Conservation (phyloP, 2,113 vertebrate genomes). For the Struthidea cinerea region DNA sequence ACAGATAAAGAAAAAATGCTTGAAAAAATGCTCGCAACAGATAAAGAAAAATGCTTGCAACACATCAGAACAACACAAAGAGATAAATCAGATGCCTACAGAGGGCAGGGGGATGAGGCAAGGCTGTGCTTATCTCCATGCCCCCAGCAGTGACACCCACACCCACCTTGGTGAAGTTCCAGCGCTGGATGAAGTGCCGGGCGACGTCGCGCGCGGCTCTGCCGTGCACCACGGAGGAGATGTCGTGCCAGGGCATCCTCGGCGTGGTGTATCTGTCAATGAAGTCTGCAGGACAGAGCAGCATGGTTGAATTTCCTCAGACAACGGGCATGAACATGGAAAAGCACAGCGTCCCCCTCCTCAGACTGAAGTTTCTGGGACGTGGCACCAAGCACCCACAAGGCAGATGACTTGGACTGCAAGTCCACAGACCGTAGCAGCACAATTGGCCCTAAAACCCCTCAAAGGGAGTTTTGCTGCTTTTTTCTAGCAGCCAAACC, state of each 20-base stretch:
- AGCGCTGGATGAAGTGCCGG: slow-evolving; percentile 95
- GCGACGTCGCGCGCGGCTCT: slow-evolving; percentile 89
- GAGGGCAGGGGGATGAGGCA: not conserved
- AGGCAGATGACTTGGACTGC: not conserved
- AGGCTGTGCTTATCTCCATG: not conserved
- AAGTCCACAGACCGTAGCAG: accelerated
- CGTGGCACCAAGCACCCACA: not conserved
- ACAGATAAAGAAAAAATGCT: not conserved
- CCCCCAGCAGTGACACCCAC: not conserved
- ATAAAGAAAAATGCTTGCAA: not conserved
- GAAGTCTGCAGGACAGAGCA: slow-evolving; percentile 75
- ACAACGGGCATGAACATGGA: not conserved
- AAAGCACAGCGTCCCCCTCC: accelerated
- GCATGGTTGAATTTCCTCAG: not conserved
- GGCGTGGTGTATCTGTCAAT: slow-evolving; percentile 91
- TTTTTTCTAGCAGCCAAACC: not conserved
- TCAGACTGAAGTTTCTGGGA: not conserved
- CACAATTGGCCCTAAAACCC: not conserved
- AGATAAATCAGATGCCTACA: not conserved
- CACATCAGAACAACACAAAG: not conserved
- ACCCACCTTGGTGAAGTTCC: slow-evolving; percentile 95
- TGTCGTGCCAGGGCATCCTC: slow-evolving; percentile 98
- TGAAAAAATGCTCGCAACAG: not conserved
- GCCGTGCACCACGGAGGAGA: slow-evolving; percentile 87
- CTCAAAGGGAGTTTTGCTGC: not conserved